phyloP scores from a whole-genome alignment of 2,113 vertebrate species.

The Carettochelys insculpta region DNA sequence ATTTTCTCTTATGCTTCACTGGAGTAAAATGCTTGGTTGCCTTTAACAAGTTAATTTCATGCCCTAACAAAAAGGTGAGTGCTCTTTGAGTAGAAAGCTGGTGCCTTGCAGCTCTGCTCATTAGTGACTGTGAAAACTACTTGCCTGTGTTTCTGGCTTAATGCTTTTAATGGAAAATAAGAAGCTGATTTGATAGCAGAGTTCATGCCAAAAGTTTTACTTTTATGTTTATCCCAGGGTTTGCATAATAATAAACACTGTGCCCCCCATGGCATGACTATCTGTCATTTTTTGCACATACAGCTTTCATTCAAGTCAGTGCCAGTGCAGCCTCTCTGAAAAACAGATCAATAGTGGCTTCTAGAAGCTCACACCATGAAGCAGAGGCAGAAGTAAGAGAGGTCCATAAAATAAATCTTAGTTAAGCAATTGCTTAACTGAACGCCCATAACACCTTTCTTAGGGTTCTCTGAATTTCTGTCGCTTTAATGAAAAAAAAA shows the following conservation, averaged over 20 bases:
- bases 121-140: neutral
- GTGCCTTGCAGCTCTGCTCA: accelerated
- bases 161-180: neutral
- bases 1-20: neutral
- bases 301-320: neutral
- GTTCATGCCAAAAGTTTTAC: neutral
- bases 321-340: neutral
- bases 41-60: neutral
- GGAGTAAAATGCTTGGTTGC: neutral
- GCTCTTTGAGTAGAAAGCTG: neutral
- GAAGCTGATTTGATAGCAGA: neutral
- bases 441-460: neutral
- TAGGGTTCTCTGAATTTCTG: neutral
- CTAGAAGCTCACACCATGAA: neutral
- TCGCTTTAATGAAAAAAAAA: no score
- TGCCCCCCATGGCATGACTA: neutral
- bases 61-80: neutral
- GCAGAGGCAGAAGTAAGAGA: neutral
- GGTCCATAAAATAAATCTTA: neutral
- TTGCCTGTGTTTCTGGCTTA: neutral
- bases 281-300: neutral
- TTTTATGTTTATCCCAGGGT: neutral
- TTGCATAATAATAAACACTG: neutral
- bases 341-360: neutral
- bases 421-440: neutral